Percentiles rank a stretch among this genome's conserved stretches.
Evolutionary conservation across 2,797 vertebrate species (phyloP).

Genomic region (Sebastes glaucus): DNA sequence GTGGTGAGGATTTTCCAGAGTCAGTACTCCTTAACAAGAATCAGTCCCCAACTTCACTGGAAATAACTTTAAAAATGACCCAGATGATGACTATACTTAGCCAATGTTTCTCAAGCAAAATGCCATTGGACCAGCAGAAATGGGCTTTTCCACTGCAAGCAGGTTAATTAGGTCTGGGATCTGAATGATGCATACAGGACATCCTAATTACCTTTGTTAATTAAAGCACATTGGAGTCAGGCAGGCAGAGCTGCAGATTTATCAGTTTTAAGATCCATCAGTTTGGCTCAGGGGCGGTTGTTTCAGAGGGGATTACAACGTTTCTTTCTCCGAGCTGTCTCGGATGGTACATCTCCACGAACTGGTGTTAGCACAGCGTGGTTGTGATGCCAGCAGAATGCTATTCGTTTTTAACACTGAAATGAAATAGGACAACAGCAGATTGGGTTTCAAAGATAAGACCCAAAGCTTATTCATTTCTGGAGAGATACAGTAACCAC

Average conservation of each 20-base stretch:
- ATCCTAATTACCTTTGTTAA: conserved; percentile 65
- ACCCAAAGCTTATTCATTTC: neutral
- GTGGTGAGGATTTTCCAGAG: neutral
- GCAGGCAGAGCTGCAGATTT: neutral
- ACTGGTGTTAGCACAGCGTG: neutral
- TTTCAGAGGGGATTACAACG: conserved; percentile 13
- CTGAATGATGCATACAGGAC: conserved; percentile 47
- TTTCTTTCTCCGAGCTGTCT: neutral
- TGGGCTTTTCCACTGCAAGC: conserved; percentile 11
- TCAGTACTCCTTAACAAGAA: neutral
- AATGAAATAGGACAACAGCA: neutral
- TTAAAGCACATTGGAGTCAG: conserved; percentile 44
- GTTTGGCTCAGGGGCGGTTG: neutral
- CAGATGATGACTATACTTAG: conserved; percentile 40
- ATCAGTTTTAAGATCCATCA: neutral
- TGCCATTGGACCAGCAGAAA: conserved; percentile 5
- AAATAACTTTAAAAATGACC: conserved; percentile 33
- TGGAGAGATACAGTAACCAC: conserved; percentile 2
- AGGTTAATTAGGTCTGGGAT: conserved; percentile 60
- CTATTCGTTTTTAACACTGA: neutral
- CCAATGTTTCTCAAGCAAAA: neutral
- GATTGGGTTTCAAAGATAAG: conserved; percentile 28
- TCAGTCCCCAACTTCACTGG: neutral
- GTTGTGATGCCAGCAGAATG: neutral
- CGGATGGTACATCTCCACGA: neutral